Base-by-base conservation (phyloP, 2,113 vertebrate genomes). In the Hassar affinis region DNA sequence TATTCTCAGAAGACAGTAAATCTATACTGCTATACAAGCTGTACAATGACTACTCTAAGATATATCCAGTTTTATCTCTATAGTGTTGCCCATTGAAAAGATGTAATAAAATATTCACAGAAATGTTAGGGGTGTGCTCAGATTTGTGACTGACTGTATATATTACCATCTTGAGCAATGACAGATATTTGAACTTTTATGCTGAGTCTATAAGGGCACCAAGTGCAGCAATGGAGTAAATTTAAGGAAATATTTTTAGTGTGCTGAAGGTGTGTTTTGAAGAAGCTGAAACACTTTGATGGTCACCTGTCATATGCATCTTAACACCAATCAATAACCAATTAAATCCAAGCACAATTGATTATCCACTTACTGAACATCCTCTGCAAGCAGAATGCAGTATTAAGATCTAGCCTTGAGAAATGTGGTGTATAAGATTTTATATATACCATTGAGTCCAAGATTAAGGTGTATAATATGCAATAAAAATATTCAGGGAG, bases 241-340 rank as follows among this genome's bases (percentile, higher is more conserved):
- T 61, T 7, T 47, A 56, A 11, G 33, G 11, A 54, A 56, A 35
- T 30, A 25, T 20, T 30, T 20, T 71, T 25, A n/a, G 79, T 20
- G 14, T 49, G 18, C 9, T 33, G 42, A 71, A 25, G 68, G 68
- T 75, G 45, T 62, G 57, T 42, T 82, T 76, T 25, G 20, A 82
- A 76, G 51, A 33, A 75, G 42, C 57, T 64, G 57, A 64, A 83
- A 54, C n/a, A 74, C 45, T 51, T 56, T 27, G 33, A 54, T 56
- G 17, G 18, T 77, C 20, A 77, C 35, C 10, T 77, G 51, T 56
- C 8, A 1, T 35, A 56, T 56, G 74, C 74, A 77, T 56, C 74
- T 75, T 75, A 66, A 80, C 42, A 22, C 27, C 35, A 54, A 75
- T 75, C 71, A 33, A 47, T 61, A 74, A 72, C 11, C 69, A 59